Conservation (phyloP, 2,888 invertebrate genomes). For the Rhamnusium bicolor region DNA sequence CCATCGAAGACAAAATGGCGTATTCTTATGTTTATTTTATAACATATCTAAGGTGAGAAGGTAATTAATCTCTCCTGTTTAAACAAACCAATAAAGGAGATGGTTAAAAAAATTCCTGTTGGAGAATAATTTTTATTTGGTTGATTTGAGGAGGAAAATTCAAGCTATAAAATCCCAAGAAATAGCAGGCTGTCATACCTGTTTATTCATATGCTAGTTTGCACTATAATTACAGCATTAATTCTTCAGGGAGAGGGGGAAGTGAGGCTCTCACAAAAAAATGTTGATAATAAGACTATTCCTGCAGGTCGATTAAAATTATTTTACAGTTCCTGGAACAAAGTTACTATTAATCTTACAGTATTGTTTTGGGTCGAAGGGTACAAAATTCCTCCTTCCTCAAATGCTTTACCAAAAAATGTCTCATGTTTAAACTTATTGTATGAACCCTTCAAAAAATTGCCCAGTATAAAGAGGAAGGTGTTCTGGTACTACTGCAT, state of each 20-base stretch:
- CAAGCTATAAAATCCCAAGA: constrained; percentile 10
- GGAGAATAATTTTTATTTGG: constrained; percentile 29
- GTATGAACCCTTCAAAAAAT: constrained; percentile 50
- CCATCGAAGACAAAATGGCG: neutral
- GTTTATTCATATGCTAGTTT: no score
- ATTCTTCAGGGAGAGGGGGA: constrained; percentile 5
- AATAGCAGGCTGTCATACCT: constrained; percentile 31
- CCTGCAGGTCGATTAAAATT: no score
- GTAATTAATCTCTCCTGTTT: neutral
- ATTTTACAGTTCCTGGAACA: no score
- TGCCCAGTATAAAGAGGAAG: constrained; percentile 32
- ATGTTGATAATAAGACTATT: no score
- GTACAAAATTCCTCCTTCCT: no score
- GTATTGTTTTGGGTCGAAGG: no score
- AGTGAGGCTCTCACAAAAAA: neutral
- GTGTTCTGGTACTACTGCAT: constrained; percentile 36
- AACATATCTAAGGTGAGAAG: constrained; percentile 2
- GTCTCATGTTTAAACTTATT: no score
- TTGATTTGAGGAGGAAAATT: neutral
- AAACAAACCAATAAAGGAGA: neutral
- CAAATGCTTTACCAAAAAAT: no score
- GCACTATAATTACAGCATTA: neutral
- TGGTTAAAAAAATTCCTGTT: constrained; percentile 5
- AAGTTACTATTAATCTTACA: no score
- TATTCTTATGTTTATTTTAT: neutral